Conservation (phyloP, 2,113 vertebrate species). For the Gallinago undulata region DNA sequence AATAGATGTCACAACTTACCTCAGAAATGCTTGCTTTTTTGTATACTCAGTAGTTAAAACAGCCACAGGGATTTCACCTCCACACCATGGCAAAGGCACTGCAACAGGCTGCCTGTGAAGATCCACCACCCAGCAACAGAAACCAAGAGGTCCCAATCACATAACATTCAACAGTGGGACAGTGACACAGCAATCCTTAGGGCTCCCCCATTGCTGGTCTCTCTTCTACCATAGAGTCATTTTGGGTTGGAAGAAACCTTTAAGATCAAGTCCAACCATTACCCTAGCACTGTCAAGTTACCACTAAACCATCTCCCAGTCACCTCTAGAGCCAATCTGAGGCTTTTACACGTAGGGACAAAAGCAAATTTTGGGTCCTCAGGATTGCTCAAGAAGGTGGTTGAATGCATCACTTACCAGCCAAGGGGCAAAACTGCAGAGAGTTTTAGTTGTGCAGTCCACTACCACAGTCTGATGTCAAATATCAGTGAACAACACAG, state of each 20-base stretch:
- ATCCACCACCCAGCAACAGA: not conserved
- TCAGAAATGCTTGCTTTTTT: not conserved
- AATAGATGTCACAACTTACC: not conserved
- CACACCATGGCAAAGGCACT: not conserved
- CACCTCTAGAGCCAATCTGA: accelerated
- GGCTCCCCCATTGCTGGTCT: accelerated
- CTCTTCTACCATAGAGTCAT: not conserved
- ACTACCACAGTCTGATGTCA: not conserved
- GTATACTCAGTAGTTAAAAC: not conserved
- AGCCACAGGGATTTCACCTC: not conserved
- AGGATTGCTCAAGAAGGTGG: not conserved
- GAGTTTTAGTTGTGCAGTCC: not conserved
- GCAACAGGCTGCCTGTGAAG: not conserved
- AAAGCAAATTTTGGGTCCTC: not conserved
- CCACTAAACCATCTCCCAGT: not conserved
- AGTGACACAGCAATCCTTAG: not conserved
- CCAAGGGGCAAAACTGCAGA: not conserved
- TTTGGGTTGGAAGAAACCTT: not conserved
- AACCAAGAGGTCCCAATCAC: not conserved
- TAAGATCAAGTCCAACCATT: not conserved
- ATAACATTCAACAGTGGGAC: not conserved
- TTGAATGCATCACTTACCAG: not conserved
- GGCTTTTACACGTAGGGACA: accelerated
- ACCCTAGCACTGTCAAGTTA: not conserved
- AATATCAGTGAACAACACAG: not conserved